These are phyloP conservation scores for Drosophila lini DNA, from an alignment of 1,140 invertebrate species.

Conservation along the genomic window DNA sequence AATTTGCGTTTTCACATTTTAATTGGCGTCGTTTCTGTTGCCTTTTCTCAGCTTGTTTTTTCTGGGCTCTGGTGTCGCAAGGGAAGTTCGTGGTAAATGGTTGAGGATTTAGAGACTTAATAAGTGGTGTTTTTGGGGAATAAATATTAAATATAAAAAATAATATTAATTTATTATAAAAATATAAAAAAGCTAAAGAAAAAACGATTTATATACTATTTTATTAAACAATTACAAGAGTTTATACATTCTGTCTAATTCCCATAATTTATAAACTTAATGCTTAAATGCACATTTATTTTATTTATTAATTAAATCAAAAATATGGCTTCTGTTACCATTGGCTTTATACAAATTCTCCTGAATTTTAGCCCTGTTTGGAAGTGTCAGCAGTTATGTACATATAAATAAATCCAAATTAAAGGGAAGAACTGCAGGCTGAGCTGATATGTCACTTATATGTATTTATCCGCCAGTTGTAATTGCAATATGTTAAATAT, in stretches of 20 bases:
- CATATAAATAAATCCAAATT: constrained; percentile 57
- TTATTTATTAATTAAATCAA: constrained; percentile 47
- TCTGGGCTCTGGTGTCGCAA: constrained; percentile 16
- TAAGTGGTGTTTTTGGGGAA: background rate
- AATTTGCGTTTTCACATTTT: constrained; percentile 29
- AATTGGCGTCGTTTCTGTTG: constrained; percentile 34
- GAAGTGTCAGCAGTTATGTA: constrained; percentile 60
- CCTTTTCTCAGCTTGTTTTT: constrained; percentile 9
- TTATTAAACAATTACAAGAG: background rate
- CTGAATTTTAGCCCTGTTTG: constrained; percentile 42
- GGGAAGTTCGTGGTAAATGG: constrained; percentile 38
- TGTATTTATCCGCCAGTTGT: constrained; percentile 35
- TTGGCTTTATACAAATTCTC: constrained; percentile 39
- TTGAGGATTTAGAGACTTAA: constrained; percentile 1
- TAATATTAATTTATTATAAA: background rate
- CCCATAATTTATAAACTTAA: background rate
- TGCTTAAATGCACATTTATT: constrained; percentile 25
- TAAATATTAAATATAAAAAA: background rate
- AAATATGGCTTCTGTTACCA: constrained; percentile 18
- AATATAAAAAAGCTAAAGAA: background rate
- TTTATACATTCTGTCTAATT: no score
- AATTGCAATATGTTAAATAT: constrained; percentile 45
- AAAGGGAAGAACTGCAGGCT: constrained; percentile 43
- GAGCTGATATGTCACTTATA: constrained; percentile 21
- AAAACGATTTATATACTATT: background rate